Conservation (phyloP, 2,888 invertebrate species). For the Tinea trinotella region DNA sequence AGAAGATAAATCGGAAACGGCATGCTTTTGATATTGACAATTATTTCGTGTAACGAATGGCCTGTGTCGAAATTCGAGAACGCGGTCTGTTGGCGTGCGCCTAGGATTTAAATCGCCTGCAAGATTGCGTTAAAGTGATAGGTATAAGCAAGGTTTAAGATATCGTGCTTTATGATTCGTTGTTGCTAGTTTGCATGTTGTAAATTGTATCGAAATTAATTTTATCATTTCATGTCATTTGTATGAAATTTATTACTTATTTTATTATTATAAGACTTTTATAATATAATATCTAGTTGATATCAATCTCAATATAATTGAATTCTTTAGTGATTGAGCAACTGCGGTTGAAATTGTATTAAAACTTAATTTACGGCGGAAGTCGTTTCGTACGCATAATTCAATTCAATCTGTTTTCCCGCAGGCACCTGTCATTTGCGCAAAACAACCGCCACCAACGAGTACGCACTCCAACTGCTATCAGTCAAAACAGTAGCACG, state of each 20-base stretch:
- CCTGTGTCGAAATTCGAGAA: conserved; percentile 38
- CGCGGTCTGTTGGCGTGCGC: conserved; percentile 33
- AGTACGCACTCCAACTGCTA: background rate
- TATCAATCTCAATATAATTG: background rate
- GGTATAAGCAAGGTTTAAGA: conserved; percentile 30
- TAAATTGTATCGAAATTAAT: conserved; percentile 25
- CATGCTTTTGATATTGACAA: conserved; percentile 46
- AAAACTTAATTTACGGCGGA: conserved; percentile 5
- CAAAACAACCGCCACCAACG: conserved; percentile 25
- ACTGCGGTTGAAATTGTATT: background rate
- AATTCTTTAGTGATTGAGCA: conserved; percentile 5
- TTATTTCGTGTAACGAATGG: conserved; percentile 49
- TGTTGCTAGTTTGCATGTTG: conserved; percentile 26
- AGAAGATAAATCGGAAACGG: conserved; percentile 45
- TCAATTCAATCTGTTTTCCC: conserved; percentile 28
- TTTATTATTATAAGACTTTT: background rate
- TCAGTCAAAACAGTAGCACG: conserved; percentile 17
- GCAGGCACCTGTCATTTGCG: conserved; percentile 39
- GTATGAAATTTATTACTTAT: conserved; percentile 28
- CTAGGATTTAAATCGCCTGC: conserved; percentile 41
- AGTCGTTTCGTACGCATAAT: conserved; percentile 12
- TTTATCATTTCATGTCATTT: conserved; percentile 25
- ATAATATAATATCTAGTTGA: background rate
- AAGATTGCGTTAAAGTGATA: conserved; percentile 39
- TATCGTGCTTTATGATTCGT: conserved; percentile 26